Evolutionary conservation across 1,140 invertebrate genomes (phyloP).

Genomic region (Drosophila trapezifrons): DNA sequence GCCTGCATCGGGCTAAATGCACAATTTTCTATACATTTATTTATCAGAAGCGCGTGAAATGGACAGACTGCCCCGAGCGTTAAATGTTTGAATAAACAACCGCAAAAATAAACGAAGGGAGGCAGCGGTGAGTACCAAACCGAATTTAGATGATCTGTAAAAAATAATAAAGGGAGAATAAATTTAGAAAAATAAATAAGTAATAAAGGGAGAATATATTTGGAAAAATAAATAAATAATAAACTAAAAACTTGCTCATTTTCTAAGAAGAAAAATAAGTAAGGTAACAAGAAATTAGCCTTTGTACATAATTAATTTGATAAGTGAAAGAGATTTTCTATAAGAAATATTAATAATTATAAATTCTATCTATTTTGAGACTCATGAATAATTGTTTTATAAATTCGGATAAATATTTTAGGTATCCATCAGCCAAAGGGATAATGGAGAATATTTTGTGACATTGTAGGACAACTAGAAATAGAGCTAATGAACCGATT

Average conservation of each 20-base stretch:
- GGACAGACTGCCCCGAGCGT: conserved; percentile 12
- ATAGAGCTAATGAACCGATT: background rate
- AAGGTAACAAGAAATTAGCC: too few relatives aligned
- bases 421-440: background rate
- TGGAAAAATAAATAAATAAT: background rate
- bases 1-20: conserved; percentile 15
- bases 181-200: background rate
- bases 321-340: too few relatives aligned
- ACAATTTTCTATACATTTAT: conserved; percentile 30
- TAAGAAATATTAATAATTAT: too few relatives aligned
- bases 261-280: too few relatives aligned
- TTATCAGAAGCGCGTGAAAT: conserved; percentile 10
- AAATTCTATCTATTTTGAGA: too few relatives aligned
- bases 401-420: too few relatives aligned
- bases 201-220: background rate
- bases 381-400: too few relatives aligned
- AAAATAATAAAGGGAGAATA: background rate
- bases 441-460: background rate
- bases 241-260: too few relatives aligned
- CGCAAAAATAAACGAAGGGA: conserved; percentile 3
- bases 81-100: conserved; percentile 28
- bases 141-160: background rate
- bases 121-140: background rate
- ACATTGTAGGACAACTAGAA: background rate
- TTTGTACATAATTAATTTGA: too few relatives aligned